Percentiles rank a stretch among this genome's conserved stretches.
These are phyloP conservation scores for Trichonephila inaurata DNA, from an alignment of 1,140 invertebrate genomes.

Conservation along the genomic window DNA sequence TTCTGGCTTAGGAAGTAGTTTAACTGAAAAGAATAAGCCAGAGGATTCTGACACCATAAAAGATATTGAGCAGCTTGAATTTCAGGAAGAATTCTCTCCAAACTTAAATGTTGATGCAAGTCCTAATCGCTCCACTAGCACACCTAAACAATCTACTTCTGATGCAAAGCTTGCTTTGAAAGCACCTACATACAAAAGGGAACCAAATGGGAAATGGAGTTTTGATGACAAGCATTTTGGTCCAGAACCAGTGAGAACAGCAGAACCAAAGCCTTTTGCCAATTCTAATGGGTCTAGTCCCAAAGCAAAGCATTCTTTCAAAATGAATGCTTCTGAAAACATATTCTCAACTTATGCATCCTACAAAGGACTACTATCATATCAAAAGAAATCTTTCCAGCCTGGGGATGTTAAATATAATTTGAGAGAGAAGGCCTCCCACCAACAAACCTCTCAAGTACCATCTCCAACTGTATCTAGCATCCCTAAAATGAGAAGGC, in stretches of 20 bases:
- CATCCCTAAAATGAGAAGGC: conserved; percentile 68
- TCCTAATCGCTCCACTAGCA: neutral
- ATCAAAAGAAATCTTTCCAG: conserved; percentile 73
- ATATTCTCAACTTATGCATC: conserved; percentile 75
- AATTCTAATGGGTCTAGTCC: conserved; percentile 50
- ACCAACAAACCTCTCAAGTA: neutral
- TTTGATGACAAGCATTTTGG: conserved; percentile 73
- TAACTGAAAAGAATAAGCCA: conserved; percentile 70
- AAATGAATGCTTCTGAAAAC: conserved; percentile 72
- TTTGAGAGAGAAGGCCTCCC: neutral
- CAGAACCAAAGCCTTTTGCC: conserved; percentile 45
- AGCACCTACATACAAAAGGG: conserved; percentile 68
- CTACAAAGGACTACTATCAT: conserved; percentile 69
- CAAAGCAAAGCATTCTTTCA: conserved; percentile 66
- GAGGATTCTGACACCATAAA: conserved; percentile 76
- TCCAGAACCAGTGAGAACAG: neutral
- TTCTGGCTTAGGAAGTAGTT: conserved; percentile 73
- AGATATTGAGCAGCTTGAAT: conserved; percentile 71
- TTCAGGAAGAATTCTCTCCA: conserved; percentile 61
- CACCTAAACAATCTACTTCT: conserved; percentile 28
- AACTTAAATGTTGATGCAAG: neutral
- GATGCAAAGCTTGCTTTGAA: conserved; percentile 51
- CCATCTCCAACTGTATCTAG: conserved; percentile 16
- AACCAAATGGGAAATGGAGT: conserved; percentile 65
- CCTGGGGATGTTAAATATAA: conserved; percentile 19